phyloP scores from a whole-genome alignment of 2,888 invertebrate genomes.

The Unio pictorum region DNA sequence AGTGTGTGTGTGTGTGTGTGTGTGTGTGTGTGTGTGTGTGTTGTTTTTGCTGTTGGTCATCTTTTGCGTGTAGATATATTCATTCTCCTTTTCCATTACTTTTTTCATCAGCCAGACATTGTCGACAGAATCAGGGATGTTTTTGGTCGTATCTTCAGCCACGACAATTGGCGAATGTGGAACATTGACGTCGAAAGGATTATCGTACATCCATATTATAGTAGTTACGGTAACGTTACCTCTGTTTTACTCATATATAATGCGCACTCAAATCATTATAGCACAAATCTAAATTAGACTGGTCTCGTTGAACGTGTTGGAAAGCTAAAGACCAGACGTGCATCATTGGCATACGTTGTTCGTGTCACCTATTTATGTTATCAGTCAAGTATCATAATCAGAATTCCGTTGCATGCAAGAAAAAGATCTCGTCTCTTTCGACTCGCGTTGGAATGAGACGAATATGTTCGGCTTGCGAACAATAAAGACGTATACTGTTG shows the following conservation, averaged over 20 bases:
- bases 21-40: too few species aligned
- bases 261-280: too few species aligned
- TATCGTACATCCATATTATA: constrained; percentile 56
- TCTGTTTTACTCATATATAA: too few species aligned
- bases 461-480: too few species aligned
- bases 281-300: not conserved
- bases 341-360: not conserved
- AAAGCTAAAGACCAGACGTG: not conserved
- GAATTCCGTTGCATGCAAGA: too few species aligned
- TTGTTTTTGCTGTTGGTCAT: too few species aligned
- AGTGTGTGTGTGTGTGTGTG: too few species aligned
- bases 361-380: not conserved
- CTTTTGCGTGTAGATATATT: too few species aligned
- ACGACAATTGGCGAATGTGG: constrained; percentile 49
- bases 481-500: too few species aligned
- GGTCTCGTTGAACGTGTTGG: not conserved
- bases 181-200: constrained; percentile 48
- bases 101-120: constrained; percentile 23
- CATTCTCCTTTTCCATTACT: not conserved
- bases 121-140: constrained; percentile 48
- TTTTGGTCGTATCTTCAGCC: constrained; percentile 44
- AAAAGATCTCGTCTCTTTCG: too few species aligned
- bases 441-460: too few species aligned
- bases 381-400: not conserved
- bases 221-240: constrained; percentile 19